Base-by-base conservation (phyloP, 1,140 invertebrate genomes). In the Anoplophora glabripennis region DNA sequence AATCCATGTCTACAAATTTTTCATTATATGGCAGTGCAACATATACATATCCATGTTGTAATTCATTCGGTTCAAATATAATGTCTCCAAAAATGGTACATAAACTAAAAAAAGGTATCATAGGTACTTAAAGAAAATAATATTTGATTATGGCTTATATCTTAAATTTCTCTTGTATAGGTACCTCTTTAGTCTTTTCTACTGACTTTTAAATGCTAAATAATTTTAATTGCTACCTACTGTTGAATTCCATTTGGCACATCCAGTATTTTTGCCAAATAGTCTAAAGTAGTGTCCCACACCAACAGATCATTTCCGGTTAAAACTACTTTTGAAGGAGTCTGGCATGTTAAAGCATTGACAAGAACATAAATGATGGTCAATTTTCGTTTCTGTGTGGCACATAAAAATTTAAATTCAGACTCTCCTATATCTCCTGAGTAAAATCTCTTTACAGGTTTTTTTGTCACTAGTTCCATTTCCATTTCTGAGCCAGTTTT, bases 71-170 rank as follows among this genome's bases (percentile, higher is more conserved):
- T 0, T 33, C n/a, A 8, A 17, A 15, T 17, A 52, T 1, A 10
- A 14, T 37, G 38, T 52, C 48, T 15, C 48, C 48, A 17, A 52
- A 52, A 9, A 52, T 52, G 7, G 48, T 52, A 12, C 48, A 52
- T 12, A 52, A 7, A 7, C 12, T 52, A 10, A 44, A 44, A 44
- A 44, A n/a, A 8, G 10, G 14, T n/a, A 44, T 8, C n/a, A n/a
- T n/a, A n/a, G n/a, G n/a, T n/a, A n/a, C n/a, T n/a, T n/a, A n/a
- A n/a, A n/a, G n/a, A n/a, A n/a, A n/a, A n/a, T n/a, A n/a, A n/a
- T n/a, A n/a, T n/a, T n/a, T n/a, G n/a, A n/a, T n/a, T n/a, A n/a
- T n/a, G n/a, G n/a, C n/a, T n/a, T n/a, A n/a, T n/a, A n/a, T n/a
- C n/a, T n/a, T n/a, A n/a, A n/a, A n/a, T n/a, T n/a, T n/a, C n/a